phyloP scores from a whole-genome alignment of 2,113 vertebrate species.

The Nestor notabilis region DNA sequence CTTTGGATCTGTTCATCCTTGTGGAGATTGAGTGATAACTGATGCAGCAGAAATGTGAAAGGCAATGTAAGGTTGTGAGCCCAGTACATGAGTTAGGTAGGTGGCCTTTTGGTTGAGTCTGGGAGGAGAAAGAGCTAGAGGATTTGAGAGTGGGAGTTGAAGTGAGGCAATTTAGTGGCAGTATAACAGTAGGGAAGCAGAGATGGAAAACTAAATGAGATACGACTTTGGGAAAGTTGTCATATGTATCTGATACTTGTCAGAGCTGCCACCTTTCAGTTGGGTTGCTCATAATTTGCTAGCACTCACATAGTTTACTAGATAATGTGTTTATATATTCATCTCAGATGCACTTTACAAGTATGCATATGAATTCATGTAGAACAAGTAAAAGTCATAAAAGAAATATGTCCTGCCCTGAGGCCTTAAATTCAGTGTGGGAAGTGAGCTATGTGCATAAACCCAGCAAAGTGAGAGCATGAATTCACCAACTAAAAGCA shows the following conservation, averaged over 20 bases:
- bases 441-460: background rate
- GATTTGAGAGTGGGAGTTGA: background rate
- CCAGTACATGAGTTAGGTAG: background rate
- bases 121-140: background rate
- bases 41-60: background rate
- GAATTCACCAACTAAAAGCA: background rate
- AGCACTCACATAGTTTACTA: background rate
- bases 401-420: background rate
- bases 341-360: background rate
- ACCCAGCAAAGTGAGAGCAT: background rate
- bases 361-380: background rate
- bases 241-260: background rate
- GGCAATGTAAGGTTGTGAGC: background rate
- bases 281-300: background rate
- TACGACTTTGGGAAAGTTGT: background rate
- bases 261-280: background rate
- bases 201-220: background rate
- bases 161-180: background rate
- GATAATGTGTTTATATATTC: background rate
- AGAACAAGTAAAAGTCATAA: slow-evolving; percentile 2
- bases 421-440: background rate
- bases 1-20: background rate
- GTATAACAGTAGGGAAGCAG: background rate
- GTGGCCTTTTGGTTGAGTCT: background rate
- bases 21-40: fast-evolving